A percentile compares a stretch with the other conserved stretches of the same genome.
phyloP scores from a whole-genome alignment of 2,797 vertebrate species.

The Aythya fuligula region DNA sequence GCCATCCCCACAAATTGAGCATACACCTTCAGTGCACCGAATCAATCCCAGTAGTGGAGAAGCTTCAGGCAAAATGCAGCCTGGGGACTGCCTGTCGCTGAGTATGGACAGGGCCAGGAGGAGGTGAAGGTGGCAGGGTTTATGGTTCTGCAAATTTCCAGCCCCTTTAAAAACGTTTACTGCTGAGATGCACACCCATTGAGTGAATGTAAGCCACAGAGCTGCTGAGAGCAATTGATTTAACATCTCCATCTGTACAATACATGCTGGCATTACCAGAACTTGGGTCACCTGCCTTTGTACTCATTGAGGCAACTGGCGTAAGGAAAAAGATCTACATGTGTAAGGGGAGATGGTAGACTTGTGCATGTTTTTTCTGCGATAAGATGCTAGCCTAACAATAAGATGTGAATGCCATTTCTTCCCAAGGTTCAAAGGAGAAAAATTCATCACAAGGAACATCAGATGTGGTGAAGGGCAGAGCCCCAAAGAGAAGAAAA shows the following conservation, averaged over 20 bases:
- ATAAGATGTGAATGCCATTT: neutral
- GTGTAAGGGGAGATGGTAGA: neutral
- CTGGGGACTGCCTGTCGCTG: neutral
- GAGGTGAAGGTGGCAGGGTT: neutral
- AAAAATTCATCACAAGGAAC: neutral
- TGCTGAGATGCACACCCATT: neutral
- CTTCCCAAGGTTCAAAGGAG: neutral
- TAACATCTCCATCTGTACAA: neutral
- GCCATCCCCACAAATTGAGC: accelerated
- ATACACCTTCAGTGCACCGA: neutral
- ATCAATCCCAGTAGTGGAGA: neutral
- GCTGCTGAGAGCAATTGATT: neutral
- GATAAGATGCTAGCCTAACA: neutral
- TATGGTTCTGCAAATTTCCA: neutral
- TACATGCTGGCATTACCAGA: neutral
- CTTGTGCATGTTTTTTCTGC: neutral
- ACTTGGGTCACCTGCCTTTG: neutral
- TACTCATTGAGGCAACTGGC: neutral
- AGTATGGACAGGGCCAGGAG: neutral
- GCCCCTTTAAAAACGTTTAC: neutral
- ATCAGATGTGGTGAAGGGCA: neutral
- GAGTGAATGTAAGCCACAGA: neutral
- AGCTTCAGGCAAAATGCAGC: neutral
- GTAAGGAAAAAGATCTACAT: neutral
- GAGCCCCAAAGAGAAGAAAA: neutral